Base-by-base conservation (phyloP, 2,113 vertebrate species). In the Pelvicachromis taeniatus region DNA sequence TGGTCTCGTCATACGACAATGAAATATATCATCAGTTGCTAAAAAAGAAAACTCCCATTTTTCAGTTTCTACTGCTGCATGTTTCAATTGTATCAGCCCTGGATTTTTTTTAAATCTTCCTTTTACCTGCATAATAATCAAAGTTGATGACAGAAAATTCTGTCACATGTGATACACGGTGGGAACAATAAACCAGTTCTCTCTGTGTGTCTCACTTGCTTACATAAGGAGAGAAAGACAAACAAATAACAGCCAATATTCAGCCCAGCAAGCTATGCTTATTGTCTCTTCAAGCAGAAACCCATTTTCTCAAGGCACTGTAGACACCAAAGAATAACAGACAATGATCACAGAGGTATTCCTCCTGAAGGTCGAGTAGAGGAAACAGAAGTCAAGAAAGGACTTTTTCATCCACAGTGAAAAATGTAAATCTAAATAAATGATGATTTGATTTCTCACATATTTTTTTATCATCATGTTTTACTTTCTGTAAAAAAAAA, bases 351-450 rank as follows among this genome's bases (percentile, higher is more conserved):
- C 50, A 29, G 82, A 56, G 61, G 81, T 75, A 78, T 82, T 86
- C 50, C 80, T 84, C 54, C 65, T 87, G 90, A 91, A 93, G 92
- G 94, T 95, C 88, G 38, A 81, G 63, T 29, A 86, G 26, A 63
- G 80, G 40, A 80, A 79, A 80, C 21, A 70, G 38, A 84, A 40
- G 73, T 78, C 77, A 58, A 78, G 52, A 89, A 85, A 93, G 89
- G 79, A 82, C 87, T 90, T 92, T 89, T 93, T 88, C 35, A 87
- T 91, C 63, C 77, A 42, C 23, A 21, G 10, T 73, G 40, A 83
- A 58, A 63, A 77, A 87, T 13, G 7, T 87, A 92, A 90, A 89
- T 90, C 78, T 65, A 82, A 70, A 52, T 80, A 21, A 56, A 53
- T 38, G 3, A 38, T 80, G n/a, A 65, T 86, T 87, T 68, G 19